Evolutionary conservation across 2,797 vertebrate genomes (phyloP).

Genomic region (Amblyopsis hoosieri): DNA sequence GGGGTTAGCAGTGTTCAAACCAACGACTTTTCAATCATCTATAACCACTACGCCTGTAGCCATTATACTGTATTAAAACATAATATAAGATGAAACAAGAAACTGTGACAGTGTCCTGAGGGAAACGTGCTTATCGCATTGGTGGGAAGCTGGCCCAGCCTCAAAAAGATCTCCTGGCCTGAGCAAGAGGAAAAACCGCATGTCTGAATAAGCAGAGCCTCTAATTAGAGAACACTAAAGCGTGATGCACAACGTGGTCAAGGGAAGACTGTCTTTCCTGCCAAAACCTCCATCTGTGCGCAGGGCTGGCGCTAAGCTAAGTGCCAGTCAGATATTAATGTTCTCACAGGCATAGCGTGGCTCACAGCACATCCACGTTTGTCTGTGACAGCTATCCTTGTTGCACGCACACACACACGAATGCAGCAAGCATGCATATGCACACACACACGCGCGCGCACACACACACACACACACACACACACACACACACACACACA

Average conservation of each 20-base stretch:
- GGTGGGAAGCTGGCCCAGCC: not conserved
- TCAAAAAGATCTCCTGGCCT: not conserved
- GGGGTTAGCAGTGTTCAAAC: no score
- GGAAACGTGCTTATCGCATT: no score
- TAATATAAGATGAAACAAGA: no score
- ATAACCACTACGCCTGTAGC: no score
- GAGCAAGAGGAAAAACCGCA: not conserved
- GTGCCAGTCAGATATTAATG: constrained; percentile 42
- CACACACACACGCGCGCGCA: not conserved
- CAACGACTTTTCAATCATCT: no score
- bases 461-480: not conserved
- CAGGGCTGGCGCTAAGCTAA: constrained; percentile 35
- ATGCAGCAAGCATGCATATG: not conserved
- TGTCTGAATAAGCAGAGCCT: constrained; percentile 26
- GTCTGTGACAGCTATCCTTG: constrained; percentile 18
- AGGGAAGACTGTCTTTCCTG: constrained; percentile 32
- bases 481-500: not conserved
- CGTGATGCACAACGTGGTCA: constrained; percentile 22
- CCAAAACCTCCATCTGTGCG: constrained; percentile 37
- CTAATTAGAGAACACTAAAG: constrained; percentile 32
- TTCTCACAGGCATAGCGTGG: constrained; percentile 29
- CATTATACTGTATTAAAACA: no score
- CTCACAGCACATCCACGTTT: constrained; percentile 29
- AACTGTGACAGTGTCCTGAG: no score
- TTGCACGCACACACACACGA: not conserved